Evolutionary conservation across 35 echinoderm and acorn worm species (phyloP).

Genomic region (Nesometra sesokonis): DNA sequence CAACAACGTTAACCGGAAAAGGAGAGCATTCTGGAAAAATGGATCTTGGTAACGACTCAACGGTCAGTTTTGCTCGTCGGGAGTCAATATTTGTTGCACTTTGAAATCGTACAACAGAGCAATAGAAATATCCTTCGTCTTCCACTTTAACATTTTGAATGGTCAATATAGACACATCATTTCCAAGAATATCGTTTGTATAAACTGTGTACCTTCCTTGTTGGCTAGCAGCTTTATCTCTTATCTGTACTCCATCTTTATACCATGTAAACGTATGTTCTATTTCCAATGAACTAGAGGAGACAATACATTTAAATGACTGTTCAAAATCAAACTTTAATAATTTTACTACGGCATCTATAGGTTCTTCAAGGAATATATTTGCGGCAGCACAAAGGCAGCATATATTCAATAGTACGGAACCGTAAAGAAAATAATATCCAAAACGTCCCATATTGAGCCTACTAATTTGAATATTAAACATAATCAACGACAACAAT

Average conservation of each 20-base stretch:
- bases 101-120: neutral
- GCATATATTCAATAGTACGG: too few species aligned
- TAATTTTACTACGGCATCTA: neutral
- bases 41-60: neutral
- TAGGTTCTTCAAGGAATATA: neutral
- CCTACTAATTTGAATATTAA: too few species aligned
- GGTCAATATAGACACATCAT: neutral
- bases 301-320: neutral
- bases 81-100: neutral
- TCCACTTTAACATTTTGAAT: neutral
- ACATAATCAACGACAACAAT: too few species aligned
- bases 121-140: neutral
- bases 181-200: neutral
- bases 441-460: too few species aligned
- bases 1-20: neutral
- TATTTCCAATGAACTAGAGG: neutral
- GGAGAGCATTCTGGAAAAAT: neutral
- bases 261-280: neutral
- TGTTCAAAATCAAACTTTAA: neutral
- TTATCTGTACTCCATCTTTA: neutral
- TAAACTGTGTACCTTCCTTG: neutral
- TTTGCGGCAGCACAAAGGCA: too few species aligned
- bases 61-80: neutral
- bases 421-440: too few species aligned
- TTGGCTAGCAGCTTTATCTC: neutral